Evolutionary conservation across 1,140 invertebrate species (phyloP).

Genomic region (Pseudomyrmex dendroicus): DNA sequence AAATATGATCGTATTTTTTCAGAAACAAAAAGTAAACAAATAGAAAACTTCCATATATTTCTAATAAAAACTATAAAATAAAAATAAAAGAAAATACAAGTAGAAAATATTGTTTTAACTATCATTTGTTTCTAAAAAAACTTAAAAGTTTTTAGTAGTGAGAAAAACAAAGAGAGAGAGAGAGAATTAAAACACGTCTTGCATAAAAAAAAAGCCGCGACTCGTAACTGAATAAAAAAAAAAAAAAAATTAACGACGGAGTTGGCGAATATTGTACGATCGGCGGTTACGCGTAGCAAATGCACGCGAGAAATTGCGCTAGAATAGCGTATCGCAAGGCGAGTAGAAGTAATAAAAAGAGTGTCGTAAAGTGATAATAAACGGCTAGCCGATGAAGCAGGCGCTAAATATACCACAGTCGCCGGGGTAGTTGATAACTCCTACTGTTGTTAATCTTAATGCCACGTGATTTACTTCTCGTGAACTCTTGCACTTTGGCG

Average conservation of each 20-base stretch:
- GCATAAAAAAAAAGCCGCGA: background rate
- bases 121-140: too few species aligned
- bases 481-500: conserved; percentile 58
- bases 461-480: conserved; percentile 45
- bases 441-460: conserved; percentile 56
- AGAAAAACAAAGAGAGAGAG: background rate
- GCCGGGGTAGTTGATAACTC: conserved; percentile 34
- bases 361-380: conserved; percentile 47
- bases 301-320: conserved; percentile 8
- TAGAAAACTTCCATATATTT: too few species aligned
- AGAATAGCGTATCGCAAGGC: conserved; percentile 11
- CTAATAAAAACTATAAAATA: too few species aligned
- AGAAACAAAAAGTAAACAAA: too few species aligned
- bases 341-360: conserved; percentile 12
- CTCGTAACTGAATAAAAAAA: background rate
- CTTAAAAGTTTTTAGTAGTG: background rate
- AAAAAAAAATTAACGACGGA: background rate
- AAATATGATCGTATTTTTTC: too few species aligned
- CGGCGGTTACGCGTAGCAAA: background rate
- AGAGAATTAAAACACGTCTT: background rate
- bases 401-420: conserved; percentile 40
- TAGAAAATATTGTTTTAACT: too few species aligned
- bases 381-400: conserved; percentile 29
- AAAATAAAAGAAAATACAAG: too few species aligned
- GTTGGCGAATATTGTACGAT: background rate